Conservation (phyloP, 2,797 vertebrate species). For the Atherinosoma microstoma region DNA sequence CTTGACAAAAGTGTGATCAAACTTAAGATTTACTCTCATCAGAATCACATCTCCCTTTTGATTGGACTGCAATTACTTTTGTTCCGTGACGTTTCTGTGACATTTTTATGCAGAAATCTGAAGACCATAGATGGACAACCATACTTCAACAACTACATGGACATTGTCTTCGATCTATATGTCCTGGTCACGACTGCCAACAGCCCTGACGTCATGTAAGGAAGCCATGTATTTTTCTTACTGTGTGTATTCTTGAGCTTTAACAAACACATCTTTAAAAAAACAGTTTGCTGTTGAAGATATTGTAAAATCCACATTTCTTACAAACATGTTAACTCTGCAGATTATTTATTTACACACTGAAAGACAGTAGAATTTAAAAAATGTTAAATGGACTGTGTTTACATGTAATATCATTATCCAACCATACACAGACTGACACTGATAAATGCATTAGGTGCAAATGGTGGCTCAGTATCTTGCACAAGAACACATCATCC, state of each 20-base stretch:
- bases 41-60: background rate
- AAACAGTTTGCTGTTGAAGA: background rate
- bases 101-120: slow-evolving; percentile 79
- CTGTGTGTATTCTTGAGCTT: background rate
- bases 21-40: background rate
- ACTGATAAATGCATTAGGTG: too few species aligned
- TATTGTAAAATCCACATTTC: background rate
- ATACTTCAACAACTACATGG: slow-evolving; percentile 90
- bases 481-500: too few species aligned
- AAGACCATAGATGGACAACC: slow-evolving; percentile 83
- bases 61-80: background rate
- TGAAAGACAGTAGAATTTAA: background rate
- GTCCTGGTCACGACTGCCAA: slow-evolving; percentile 94
- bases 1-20: background rate
- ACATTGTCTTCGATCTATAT: slow-evolving; percentile 91
- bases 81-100: background rate
- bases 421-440: too few species aligned
- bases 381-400: background rate
- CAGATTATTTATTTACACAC: background rate
- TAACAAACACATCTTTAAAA: background rate
- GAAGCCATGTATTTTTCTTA: background rate
- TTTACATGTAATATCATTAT: background rate
- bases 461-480: too few species aligned
- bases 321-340: background rate
- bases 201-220: slow-evolving; percentile 94